Percentiles rank a stretch among this genome's conserved stretches.
phyloP scores from a whole-genome alignment of 2,888 invertebrate species.

The Agonopterix arenella region DNA sequence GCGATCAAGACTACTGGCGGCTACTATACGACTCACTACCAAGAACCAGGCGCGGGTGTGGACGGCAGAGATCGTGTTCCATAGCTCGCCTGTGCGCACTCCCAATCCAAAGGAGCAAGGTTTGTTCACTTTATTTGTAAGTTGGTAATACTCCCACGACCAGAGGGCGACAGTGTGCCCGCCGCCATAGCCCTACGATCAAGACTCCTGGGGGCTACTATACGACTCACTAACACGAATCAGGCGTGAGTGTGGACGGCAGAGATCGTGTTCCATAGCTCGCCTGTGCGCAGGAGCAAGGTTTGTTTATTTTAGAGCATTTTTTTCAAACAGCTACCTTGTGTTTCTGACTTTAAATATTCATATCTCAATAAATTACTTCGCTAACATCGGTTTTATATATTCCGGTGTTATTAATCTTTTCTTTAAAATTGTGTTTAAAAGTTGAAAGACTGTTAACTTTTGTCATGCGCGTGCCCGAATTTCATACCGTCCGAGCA shows the following conservation, averaged over 20 bases:
- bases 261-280: constrained; percentile 91
- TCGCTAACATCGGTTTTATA: too few species aligned
- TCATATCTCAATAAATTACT: too few species aligned
- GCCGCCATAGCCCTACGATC: constrained; percentile 85
- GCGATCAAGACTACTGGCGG: constrained; percentile 87
- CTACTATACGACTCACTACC: constrained; percentile 86
- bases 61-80: constrained; percentile 94
- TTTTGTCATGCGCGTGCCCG: too few species aligned
- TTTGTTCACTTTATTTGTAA: constrained; percentile 19
- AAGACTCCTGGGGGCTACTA: constrained; percentile 88
- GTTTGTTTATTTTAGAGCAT: constrained; percentile 47
- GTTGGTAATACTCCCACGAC: constrained; percentile 86
- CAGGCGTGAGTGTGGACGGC: constrained; percentile 90
- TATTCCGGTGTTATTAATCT: too few species aligned
- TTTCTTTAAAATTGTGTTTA: too few species aligned
- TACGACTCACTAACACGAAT: constrained; percentile 87
- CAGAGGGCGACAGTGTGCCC: constrained; percentile 58
- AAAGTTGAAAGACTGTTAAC: too few species aligned
- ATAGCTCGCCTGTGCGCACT: constrained; percentile 87
- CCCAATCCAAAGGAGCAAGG: constrained; percentile 90
- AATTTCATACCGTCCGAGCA: too few species aligned
- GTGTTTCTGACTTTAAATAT: too few species aligned
- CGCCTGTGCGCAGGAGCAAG: constrained; percentile 89
- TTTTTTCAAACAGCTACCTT: too few species aligned
- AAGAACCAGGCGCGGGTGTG: constrained; percentile 88